Evolutionary conservation across 2,888 invertebrate genomes (phyloP).

Genomic region (Chymomyza fuscimana): DNA sequence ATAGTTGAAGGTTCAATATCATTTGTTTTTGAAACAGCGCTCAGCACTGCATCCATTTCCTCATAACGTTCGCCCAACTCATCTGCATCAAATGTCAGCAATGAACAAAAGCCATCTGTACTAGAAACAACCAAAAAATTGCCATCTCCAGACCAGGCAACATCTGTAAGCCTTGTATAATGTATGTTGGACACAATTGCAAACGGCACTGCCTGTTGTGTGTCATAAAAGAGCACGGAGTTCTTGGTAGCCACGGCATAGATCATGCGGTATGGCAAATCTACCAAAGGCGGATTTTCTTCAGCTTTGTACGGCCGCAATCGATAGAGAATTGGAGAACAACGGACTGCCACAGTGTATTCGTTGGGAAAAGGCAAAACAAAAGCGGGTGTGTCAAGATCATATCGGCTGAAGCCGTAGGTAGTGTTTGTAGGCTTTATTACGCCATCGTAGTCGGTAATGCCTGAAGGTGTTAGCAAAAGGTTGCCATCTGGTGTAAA

Average conservation of each 20-base stretch:
- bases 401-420: constrained; percentile 83
- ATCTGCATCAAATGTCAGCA: constrained; percentile 87
- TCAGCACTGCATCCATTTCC: constrained; percentile 73
- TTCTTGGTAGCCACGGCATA: constrained; percentile 95
- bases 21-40: constrained; percentile 54
- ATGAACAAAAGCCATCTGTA: constrained; percentile 93
- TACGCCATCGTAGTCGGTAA: constrained; percentile 87
- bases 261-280: constrained; percentile 89
- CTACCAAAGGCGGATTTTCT: constrained; percentile 82
- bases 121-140: constrained; percentile 88
- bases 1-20: constrained; percentile 45
- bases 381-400: constrained; percentile 86
- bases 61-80: constrained; percentile 85
- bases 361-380: constrained; percentile 89
- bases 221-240: constrained; percentile 92
- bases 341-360: constrained; percentile 90
- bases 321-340: constrained; percentile 88
- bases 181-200: constrained; percentile 91
- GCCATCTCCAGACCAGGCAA: constrained; percentile 93
- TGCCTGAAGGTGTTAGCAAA: constrained; percentile 94
- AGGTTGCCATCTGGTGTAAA: constrained; percentile 96
- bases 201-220: constrained; percentile 90
- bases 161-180: constrained; percentile 92
- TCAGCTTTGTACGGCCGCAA: constrained; percentile 79
- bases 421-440: constrained; percentile 82